A percentile compares a stretch with the other conserved stretches of the same genome.
Evolutionary conservation across 2,113 vertebrate species (phyloP).

Genomic region (Trogon surrucura): DNA sequence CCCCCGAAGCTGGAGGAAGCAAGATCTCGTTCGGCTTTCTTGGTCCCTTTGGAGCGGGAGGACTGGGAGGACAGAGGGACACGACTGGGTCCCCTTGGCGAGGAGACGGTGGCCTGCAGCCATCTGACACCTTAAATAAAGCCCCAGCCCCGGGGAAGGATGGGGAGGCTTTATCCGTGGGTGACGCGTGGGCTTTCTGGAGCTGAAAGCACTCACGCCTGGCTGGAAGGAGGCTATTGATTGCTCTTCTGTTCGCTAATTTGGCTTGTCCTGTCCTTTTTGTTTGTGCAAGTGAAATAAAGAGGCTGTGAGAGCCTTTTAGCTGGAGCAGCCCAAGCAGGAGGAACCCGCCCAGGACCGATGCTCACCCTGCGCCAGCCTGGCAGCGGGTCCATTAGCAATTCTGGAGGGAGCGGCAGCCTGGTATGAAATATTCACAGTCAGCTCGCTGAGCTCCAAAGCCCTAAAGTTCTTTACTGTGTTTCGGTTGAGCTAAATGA

Average conservation of each 20-base stretch:
- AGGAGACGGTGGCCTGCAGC: not conserved
- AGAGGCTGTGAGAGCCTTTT: not conserved
- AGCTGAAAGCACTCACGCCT: not conserved
- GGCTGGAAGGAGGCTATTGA: not conserved
- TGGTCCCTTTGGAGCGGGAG: not conserved
- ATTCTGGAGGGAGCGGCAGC: not conserved
- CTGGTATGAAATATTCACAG: not conserved
- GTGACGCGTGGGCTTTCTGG: accelerated
- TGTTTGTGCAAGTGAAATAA: not conserved
- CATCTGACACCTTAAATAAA: not conserved
- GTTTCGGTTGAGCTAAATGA: not conserved
- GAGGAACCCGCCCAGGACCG: not conserved
- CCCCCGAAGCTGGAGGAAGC: not conserved
- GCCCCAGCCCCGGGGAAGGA: not conserved
- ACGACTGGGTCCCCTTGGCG: accelerated
- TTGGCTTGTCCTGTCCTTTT: not conserved
- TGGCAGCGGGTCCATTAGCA: not conserved
- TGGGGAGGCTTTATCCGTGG: accelerated
- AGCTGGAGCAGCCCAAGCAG: not conserved
- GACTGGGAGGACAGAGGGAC: not conserved
- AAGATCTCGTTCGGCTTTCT: not conserved
- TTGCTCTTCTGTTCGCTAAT: not conserved
- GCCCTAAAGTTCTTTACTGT: not conserved
- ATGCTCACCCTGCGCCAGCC: accelerated
- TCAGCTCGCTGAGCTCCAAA: not conserved